A percentile compares a stretch with the other conserved stretches of the same genome.
Evolutionary conservation across 2,113 vertebrate genomes (phyloP).

Genomic region (Etia nguti): DNA sequence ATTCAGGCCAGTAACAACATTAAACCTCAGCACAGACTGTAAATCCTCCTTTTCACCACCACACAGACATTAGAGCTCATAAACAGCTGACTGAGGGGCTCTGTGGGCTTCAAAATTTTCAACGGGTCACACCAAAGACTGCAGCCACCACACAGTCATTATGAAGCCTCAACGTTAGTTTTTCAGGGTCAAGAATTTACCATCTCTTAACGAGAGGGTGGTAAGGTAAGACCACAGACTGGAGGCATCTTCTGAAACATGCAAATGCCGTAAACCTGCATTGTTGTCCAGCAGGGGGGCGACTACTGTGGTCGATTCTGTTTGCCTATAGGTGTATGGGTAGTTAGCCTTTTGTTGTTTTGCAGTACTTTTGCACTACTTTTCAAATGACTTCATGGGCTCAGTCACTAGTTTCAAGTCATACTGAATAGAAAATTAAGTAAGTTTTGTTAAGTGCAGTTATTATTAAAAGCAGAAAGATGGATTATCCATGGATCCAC

Average conservation of each 20-base stretch:
- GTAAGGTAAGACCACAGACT: neutral
- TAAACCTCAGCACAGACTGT: neutral
- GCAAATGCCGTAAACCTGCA: too few species aligned
- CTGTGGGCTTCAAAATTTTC: neutral
- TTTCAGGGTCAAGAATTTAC: neutral
- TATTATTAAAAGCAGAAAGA: too few species aligned
- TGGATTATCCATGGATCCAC: too few species aligned
- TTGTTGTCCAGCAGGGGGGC: neutral
- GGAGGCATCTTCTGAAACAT: neutral
- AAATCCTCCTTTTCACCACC: slow-evolving; percentile 26
- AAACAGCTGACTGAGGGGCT: slow-evolving; percentile 25
- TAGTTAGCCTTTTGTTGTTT: neutral
- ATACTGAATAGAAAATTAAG: too few species aligned
- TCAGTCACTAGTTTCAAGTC: neutral
- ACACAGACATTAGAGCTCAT: neutral
- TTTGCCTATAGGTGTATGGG: neutral
- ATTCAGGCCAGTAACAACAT: neutral
- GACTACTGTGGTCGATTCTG: neutral
- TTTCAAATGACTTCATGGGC: neutral
- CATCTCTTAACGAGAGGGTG: neutral
- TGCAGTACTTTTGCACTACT: neutral
- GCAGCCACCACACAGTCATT: neutral
- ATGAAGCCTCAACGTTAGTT: neutral
- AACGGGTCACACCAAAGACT: neutral
- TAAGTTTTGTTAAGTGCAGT: too few species aligned